Base-by-base conservation (phyloP, 1,140 invertebrate species). In the Geopemphigus sp. region DNA sequence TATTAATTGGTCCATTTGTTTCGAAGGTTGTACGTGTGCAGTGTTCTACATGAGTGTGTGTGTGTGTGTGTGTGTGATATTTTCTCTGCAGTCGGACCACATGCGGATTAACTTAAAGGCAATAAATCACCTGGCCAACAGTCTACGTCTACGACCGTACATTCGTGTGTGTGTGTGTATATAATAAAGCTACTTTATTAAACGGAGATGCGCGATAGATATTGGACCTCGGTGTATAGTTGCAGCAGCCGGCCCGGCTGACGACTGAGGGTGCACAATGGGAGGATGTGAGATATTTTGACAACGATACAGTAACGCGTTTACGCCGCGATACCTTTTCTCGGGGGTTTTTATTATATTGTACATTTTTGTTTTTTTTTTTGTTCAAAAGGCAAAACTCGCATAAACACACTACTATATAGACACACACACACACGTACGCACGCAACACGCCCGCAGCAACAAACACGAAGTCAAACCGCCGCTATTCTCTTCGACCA, bases 141-240 rank as follows among this genome's bases (percentile, higher is more conserved):
- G n/a, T n/a, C n/a, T n/a, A n/a, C n/a, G n/a, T n/a, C n/a, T n/a
- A n/a, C n/a, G n/a, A n/a, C n/a, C n/a, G n/a, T n/a, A n/a, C n/a
- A n/a, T n/a, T n/a, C n/a, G n/a, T n/a, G n/a, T n/a, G n/a, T n/a
- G 8, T 8, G 47, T 50, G 47, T 50, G 12, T 26, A 12, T 74
- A 57, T 32, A 76, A 47, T 50, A 68, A 45, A 76, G 73, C 73
- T 76, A 76, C 73, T 76, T 59, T 76, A 76, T 76, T 76, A 76
- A 76, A 76, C 73, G 15, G 70, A 76, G 56, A 57, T 68, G 66
- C 11, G n/a, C 39, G 45, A 50, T 50, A 19, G 66, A 50, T 26
- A 26, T 68, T 12, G 64, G 72, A 57, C 39, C 47, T 39, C 54
- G 72, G 19, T 4, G 47, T 12, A 17, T 24, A 22, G 8, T 5